Conservation (phyloP, 2,888 invertebrate genomes). For the Drosophila parthenogenetica region DNA sequence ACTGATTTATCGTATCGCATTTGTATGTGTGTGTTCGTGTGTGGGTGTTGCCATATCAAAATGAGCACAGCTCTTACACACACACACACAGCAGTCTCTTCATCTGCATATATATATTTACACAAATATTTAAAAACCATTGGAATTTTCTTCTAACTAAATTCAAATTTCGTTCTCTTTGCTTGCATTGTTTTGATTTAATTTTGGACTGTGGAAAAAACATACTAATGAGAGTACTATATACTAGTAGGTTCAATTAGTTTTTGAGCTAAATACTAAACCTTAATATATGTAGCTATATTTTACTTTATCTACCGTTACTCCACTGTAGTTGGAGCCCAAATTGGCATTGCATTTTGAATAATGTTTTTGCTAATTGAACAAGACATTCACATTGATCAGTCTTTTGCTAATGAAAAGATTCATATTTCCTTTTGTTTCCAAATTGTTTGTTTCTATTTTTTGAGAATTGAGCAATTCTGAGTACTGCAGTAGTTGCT, state of each 20-base stretch:
- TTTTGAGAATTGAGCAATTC: conserved; percentile 16
- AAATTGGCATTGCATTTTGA: conserved; percentile 57
- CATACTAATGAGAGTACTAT: neutral
- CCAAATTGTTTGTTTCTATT: conserved; percentile 10
- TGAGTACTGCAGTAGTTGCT: conserved; percentile 17
- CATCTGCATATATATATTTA: neutral
- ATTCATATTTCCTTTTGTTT: conserved; percentile 43
- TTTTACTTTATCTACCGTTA: no score
- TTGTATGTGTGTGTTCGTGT: conserved; percentile 29
- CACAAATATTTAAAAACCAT: conserved; percentile 6
- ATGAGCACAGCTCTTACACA: conserved; percentile 26
- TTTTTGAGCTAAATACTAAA: no score
- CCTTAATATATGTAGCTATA: no score
- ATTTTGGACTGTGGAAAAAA: neutral
- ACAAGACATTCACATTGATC: conserved; percentile 59
- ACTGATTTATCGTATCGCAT: conserved; percentile 65
- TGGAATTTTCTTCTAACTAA: neutral
- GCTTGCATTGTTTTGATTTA: neutral
- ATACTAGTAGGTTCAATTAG: no score
- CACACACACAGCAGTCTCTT: neutral
- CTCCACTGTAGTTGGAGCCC: neutral
- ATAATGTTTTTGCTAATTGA: conserved; percentile 61
- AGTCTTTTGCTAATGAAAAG: conserved; percentile 61
- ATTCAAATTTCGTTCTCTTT: neutral
- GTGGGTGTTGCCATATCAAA: conserved; percentile 47